A percentile compares a stretch with the other conserved stretches of the same genome.
These are phyloP conservation scores for Polietes domitor DNA, from an alignment of 2,888 invertebrate species.

Conservation along the genomic window DNA sequence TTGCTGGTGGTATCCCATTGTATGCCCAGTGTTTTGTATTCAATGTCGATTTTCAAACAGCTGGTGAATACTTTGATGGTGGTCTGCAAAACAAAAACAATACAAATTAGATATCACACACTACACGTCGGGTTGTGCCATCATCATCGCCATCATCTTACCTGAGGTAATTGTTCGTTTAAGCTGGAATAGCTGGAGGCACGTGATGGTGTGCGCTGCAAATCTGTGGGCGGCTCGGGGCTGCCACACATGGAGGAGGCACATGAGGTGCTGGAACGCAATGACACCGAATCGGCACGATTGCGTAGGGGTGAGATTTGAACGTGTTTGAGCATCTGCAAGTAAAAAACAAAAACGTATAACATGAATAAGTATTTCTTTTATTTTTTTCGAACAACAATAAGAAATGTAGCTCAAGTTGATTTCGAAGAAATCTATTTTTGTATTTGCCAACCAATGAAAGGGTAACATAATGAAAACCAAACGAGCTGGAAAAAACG, in stretches of 20 bases:
- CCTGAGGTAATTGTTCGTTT: slow-evolving; percentile 83
- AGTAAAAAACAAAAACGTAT: slow-evolving; percentile 69
- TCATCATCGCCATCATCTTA: slow-evolving; percentile 65
- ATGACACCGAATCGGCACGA: slow-evolving; percentile 91
- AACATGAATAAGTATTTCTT: no score
- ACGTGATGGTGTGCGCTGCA: slow-evolving; percentile 84
- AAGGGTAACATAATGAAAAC: not conserved
- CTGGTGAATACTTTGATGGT: slow-evolving; percentile 95
- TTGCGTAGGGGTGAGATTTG: slow-evolving; percentile 93
- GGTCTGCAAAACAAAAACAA: slow-evolving; percentile 84
- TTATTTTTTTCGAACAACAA: no score
- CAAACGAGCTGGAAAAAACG: not conserved
- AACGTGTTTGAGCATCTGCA: slow-evolving; percentile 93
- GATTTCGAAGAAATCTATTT: slow-evolving; percentile 40
- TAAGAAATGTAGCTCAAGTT: no score
- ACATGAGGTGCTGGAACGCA: slow-evolving; percentile 85
- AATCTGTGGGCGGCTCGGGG: slow-evolving; percentile 83
- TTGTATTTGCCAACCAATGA: not conserved
- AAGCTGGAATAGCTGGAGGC: slow-evolving; percentile 86
- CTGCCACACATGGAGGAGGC: slow-evolving; percentile 85
- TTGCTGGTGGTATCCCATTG: slow-evolving; percentile 93
- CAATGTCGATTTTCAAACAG: slow-evolving; percentile 94
- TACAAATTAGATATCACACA: not conserved
- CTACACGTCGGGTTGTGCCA: no score
- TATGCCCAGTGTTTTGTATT: slow-evolving; percentile 96